Percentiles rank a stretch among this genome's conserved stretches.
These are phyloP conservation scores for Drosophila ercepeae DNA, from an alignment of 1,140 invertebrate species.

Conservation along the genomic window DNA sequence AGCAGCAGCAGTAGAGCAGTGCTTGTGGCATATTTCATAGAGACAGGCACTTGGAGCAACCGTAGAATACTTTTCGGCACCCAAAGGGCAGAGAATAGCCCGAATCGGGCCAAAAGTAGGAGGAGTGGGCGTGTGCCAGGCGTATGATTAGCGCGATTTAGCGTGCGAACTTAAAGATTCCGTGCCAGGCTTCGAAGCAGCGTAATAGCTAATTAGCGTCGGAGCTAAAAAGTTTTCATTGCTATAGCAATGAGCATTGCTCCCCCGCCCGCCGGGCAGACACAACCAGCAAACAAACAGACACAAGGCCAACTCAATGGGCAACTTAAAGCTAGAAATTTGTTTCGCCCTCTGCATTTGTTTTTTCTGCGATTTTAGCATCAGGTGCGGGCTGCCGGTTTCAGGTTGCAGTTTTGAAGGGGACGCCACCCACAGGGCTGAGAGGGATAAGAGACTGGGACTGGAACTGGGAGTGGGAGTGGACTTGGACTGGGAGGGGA, in stretches of 20 bases:
- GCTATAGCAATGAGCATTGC: conserved; percentile 68
- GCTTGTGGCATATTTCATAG: conserved; percentile 69
- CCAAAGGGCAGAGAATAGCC: conserved; percentile 3
- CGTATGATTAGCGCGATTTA: conserved; percentile 73
- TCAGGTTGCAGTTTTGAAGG: background rate
- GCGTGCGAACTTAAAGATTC: conserved; percentile 47
- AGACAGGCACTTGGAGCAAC: conserved; percentile 60
- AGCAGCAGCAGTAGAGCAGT: background rate
- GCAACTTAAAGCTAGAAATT: conserved; percentile 73
- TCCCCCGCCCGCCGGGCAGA: conserved; percentile 32
- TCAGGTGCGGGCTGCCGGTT: conserved; percentile 17
- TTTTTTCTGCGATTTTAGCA: conserved; percentile 33
- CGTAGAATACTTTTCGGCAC: conserved; percentile 35
- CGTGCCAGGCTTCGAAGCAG: conserved; percentile 29
- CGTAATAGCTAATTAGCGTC: conserved; percentile 74
- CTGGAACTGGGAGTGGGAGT: conserved; percentile 2
- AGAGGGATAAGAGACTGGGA: background rate
- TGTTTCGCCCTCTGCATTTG: conserved; percentile 58
- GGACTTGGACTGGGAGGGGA: conserved; percentile 4
- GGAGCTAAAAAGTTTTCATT: conserved; percentile 60
- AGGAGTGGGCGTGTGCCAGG: conserved; percentile 14
- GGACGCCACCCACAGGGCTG: background rate
- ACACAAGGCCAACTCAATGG: conserved; percentile 59
- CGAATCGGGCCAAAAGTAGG: background rate
- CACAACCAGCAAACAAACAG: conserved; percentile 30